Evolutionary conservation across 1,140 invertebrate species (phyloP).

Genomic region (Macrostomum lignano): DNA sequence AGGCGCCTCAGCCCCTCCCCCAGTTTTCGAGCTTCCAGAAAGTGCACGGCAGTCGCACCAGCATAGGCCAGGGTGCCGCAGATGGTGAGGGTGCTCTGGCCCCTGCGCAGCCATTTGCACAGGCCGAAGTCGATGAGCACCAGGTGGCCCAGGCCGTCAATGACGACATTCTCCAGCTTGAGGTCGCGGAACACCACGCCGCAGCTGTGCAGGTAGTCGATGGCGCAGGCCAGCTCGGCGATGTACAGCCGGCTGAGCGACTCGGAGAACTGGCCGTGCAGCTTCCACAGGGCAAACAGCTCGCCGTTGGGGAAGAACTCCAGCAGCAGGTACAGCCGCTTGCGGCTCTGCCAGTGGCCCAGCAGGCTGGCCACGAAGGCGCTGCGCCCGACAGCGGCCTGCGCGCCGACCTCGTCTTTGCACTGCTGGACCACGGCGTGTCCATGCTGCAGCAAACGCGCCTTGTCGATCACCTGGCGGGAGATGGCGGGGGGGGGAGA

Average conservation of each 20-base stretch:
- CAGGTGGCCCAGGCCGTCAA: constrained; percentile 44
- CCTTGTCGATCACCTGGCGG: constrained; percentile 24
- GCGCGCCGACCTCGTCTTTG: constrained; percentile 52
- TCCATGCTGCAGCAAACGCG: constrained; percentile 43
- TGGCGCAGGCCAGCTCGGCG: constrained; percentile 41
- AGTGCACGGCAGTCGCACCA: too few species aligned
- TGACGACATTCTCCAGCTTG: constrained; percentile 60
- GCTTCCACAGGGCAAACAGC: constrained; percentile 39
- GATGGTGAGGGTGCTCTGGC: constrained; percentile 46
- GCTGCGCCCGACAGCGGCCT: constrained; percentile 11
- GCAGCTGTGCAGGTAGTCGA: constrained; percentile 66
- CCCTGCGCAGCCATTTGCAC: constrained; percentile 52
- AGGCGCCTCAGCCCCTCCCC: too few species aligned
- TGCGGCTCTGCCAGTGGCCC: background rate
- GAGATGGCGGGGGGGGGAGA: too few species aligned
- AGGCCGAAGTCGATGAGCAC: constrained; percentile 68
- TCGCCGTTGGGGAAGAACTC: constrained; percentile 52
- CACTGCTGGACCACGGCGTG: constrained; percentile 39
- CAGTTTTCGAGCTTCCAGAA: too few species aligned
- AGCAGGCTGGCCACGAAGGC: background rate
- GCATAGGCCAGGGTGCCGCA: constrained; percentile 69
- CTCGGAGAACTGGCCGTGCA: constrained; percentile 41
- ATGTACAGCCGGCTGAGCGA: constrained; percentile 46
- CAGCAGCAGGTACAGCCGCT: constrained; percentile 34
- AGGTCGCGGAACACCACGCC: constrained; percentile 63